Evolutionary conservation across 2,888 invertebrate species (phyloP), one percentile per base, ranked within the genome.

Genomic region (Callinectes sapidus): DNA sequence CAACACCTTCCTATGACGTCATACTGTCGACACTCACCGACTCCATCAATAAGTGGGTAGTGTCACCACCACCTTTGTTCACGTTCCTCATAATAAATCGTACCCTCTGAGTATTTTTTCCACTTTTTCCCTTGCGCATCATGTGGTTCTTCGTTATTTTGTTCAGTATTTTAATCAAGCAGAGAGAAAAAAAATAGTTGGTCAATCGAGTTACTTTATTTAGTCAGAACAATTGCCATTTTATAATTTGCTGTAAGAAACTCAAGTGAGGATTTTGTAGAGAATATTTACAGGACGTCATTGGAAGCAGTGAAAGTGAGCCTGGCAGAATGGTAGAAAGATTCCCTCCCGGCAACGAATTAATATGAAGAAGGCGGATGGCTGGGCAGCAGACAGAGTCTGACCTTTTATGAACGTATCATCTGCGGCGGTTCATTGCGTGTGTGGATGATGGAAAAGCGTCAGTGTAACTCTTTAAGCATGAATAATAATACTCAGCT

Each of bases 171-270:
- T 14, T 35, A 39, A 39, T 42, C 35, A 14, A 23, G n/a, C 42
- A 6, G 1, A 3, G 39, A 87, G 2, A 87, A 90, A 32, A 35
- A n/a, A 32, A 35, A n/a, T 90, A 77, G n/a, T 39, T 39, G 42
- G 61, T 42, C 23, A 42, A 90, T 77, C 71, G 5, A 42, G 32
- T 48, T 13, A 23, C 77, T 90, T 77, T 77, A 90, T n/a, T 66
- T 71, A 89, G 39, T 66, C 61, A 61, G 28, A 55, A 28, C 16
- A 89, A 61, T 35, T 55, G 61, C 32, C 61, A 23, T 39, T 35
- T 35, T 71, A 71, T 18, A 28, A 39, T 16, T 61, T 89, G 32
- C 89, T 28, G 16, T 1, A 39, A 89, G 32, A n/a, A 35, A 89
- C 66, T n/a, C 16, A 16, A 18, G 35, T 0, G 42, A 89, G 28